Evolutionary conservation across 2,888 invertebrate genomes (phyloP).

Genomic region (Conops quadrifasciatus): DNA sequence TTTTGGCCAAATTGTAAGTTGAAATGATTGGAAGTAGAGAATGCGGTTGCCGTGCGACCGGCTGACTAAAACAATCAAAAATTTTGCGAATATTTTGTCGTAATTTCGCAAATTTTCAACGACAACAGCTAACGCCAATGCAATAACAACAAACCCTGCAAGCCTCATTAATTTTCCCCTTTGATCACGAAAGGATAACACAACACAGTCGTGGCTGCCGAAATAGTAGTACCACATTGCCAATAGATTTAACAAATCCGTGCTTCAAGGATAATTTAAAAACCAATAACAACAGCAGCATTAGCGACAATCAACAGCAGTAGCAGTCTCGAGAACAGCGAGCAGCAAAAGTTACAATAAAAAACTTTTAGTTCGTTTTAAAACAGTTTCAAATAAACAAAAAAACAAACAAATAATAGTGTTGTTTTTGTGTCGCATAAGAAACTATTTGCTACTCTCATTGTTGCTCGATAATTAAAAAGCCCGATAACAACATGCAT

Average conservation of each 20-base stretch:
- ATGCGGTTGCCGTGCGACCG: not conserved
- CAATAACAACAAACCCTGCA: not conserved
- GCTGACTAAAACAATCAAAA: not conserved
- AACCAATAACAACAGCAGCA: constrained; percentile 32
- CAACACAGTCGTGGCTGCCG: constrained; percentile 33
- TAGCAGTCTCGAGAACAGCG: not conserved
- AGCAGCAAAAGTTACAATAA: not conserved
- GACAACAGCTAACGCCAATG: not conserved
- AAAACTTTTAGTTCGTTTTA: too few relatives aligned
- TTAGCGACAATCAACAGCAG: not conserved
- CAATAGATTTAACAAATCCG: constrained; percentile 27
- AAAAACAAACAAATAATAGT: too few relatives aligned
- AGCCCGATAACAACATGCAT: not conserved
- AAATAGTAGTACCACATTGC: not conserved
- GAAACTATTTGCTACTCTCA: not conserved
- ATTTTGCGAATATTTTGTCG: not conserved
- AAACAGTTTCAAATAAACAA: too few relatives aligned
- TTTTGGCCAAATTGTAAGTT: not conserved
- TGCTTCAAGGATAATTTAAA: constrained; percentile 25
- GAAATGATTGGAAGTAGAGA: not conserved
- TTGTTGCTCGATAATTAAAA: constrained; percentile 27
- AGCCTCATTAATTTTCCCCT: not conserved
- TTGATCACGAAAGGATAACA: constrained; percentile 21
- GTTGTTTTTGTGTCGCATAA: too few relatives aligned
- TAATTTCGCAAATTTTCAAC: not conserved